phyloP scores from a whole-genome alignment of 2,888 invertebrate species.

The Spicauda simplicius region DNA sequence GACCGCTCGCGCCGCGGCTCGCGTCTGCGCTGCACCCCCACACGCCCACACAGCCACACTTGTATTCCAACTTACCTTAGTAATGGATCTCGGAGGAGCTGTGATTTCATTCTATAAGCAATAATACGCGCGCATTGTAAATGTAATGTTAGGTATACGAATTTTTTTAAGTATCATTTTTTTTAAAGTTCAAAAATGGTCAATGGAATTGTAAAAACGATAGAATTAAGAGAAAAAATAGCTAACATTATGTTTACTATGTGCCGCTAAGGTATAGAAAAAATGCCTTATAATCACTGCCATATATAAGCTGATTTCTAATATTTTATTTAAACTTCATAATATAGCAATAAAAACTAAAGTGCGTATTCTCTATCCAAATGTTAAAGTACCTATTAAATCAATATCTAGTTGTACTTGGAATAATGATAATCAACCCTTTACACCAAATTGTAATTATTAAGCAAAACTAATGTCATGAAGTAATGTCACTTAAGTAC shows the following conservation, averaged over 20 bases:
- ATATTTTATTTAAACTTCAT: slow-evolving; percentile 26
- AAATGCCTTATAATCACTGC: slow-evolving; percentile 29
- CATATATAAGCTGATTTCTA: slow-evolving; percentile 14
- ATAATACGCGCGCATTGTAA: slow-evolving; percentile 8
- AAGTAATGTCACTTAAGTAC: slow-evolving; percentile 11
- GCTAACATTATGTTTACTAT: slow-evolving; percentile 16
- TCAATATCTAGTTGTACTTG: slow-evolving; percentile 25
- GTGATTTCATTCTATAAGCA: slow-evolving; percentile 26
- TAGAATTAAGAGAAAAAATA: not conserved
- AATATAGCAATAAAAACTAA: slow-evolving; percentile 17
- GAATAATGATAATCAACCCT: slow-evolving; percentile 25
- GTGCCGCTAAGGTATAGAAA: slow-evolving; percentile 12
- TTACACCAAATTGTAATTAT: slow-evolving; percentile 27
- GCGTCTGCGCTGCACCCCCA: slow-evolving; percentile 39
- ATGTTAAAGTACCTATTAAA: slow-evolving; percentile 22
- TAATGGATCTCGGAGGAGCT: not conserved
- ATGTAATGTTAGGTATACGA: slow-evolving; percentile 3
- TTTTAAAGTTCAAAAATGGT: not conserved
- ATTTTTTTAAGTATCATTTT: too few species aligned
- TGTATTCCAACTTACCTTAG: slow-evolving; percentile 58
- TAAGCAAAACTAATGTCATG: slow-evolving; percentile 24
- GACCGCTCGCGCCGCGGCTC: slow-evolving; percentile 74
- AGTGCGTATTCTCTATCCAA: slow-evolving; percentile 22
- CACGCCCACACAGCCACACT: slow-evolving; percentile 41
- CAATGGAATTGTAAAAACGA: not conserved